Percentiles rank a stretch among this genome's conserved stretches.
Conservation (phyloP, 2,113 vertebrate species). For the Orthochromis malagaraziensis region DNA sequence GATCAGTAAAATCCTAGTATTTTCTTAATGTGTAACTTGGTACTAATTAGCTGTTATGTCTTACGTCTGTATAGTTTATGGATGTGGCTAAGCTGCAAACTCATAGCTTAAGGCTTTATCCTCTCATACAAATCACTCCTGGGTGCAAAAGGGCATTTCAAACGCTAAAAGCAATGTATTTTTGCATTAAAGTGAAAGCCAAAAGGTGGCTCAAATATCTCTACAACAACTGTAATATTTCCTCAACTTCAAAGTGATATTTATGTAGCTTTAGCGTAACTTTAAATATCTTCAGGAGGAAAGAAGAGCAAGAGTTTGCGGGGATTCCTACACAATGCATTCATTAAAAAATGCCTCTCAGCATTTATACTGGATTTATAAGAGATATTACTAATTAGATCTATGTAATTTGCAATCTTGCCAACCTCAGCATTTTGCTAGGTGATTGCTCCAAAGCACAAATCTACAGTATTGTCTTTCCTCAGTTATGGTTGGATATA, state of each 20-base stretch:
- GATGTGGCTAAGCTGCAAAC: not conserved
- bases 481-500: not conserved
- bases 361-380: not conserved
- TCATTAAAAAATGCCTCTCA: too few relatives aligned
- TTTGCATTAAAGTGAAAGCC: not conserved
- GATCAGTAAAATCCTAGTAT: not conserved
- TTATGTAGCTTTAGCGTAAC: not conserved
- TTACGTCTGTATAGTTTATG: not conserved
- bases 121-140: not conserved
- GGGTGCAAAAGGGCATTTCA: not conserved
- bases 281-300: not conserved
- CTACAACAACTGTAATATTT: not conserved
- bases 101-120: not conserved
- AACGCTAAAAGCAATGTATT: not conserved
- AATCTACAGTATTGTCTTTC: not conserved
- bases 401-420: not conserved
- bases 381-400: not conserved
- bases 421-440: not conserved
- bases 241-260: not conserved
- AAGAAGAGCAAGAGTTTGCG: not conserved
- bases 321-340: not conserved
- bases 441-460: not conserved
- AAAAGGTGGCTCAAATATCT: not conserved
- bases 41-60: not conserved
- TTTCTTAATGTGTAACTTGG: not conserved